Evolutionary conservation across 1,140 invertebrate species (phyloP).

Genomic region (Charaxes varanes): DNA sequence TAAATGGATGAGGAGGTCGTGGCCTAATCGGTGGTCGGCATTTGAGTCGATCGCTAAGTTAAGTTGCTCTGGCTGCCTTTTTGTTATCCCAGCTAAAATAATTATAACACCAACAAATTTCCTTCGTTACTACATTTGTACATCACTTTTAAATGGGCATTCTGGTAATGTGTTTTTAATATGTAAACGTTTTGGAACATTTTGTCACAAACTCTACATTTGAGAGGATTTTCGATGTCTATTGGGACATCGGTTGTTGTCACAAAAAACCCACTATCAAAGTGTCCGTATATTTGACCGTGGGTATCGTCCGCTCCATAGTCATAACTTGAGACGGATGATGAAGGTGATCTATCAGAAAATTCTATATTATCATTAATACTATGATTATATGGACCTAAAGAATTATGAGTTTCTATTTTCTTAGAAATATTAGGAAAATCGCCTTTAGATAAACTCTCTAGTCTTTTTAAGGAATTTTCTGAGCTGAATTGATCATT

Average conservation of each 20-base stretch:
- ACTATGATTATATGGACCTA: slow-evolving; percentile 50
- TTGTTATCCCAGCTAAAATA: too few relatives aligned
- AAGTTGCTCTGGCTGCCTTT: too few relatives aligned
- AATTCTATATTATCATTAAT: slow-evolving; percentile 67
- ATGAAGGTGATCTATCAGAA: slow-evolving; percentile 74
- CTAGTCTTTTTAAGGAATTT: slow-evolving; percentile 85
- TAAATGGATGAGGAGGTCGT: too few relatives aligned
- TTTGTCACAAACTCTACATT: slow-evolving; percentile 94
- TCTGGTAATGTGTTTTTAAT: slow-evolving; percentile 96
- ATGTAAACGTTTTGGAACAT: slow-evolving; percentile 96
- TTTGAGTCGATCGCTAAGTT: too few relatives aligned
- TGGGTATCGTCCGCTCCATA: slow-evolving; percentile 75
- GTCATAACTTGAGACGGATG: slow-evolving; percentile 76
- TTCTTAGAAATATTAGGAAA: slow-evolving; percentile 75
- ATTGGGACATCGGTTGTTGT: slow-evolving; percentile 88
- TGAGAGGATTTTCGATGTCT: slow-evolving; percentile 83
- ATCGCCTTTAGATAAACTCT: slow-evolving; percentile 86
- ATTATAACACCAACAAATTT: too few relatives aligned
- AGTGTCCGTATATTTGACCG: slow-evolving; percentile 79
- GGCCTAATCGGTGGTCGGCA: too few relatives aligned
- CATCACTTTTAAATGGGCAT: slow-evolving; percentile 96
- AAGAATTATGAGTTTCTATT: slow-evolving; percentile 29
- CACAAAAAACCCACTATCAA: slow-evolving; percentile 83
- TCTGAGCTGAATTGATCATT: slow-evolving; percentile 57
- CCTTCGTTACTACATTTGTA: slow-evolving; percentile 96